phyloP scores from a whole-genome alignment of 2,113 vertebrate species.

The Dissostichus mawsoni region DNA sequence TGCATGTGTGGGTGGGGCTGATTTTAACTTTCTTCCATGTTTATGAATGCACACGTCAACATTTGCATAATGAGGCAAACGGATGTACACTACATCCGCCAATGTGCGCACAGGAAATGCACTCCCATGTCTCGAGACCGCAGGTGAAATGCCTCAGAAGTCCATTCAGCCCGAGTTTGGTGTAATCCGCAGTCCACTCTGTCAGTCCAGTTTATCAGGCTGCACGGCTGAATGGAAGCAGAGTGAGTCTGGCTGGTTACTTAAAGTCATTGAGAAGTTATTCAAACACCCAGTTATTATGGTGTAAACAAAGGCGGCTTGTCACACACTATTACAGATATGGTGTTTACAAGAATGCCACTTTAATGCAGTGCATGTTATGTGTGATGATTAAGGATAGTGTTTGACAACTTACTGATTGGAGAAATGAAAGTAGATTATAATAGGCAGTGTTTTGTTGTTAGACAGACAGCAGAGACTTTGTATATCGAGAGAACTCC shows the following conservation, averaged over 20 bases:
- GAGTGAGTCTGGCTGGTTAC: constrained; percentile 76
- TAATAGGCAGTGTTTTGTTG: constrained; percentile 57
- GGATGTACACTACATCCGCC: constrained; percentile 32
- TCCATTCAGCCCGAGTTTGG: constrained; percentile 41
- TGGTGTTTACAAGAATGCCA: constrained; percentile 79
- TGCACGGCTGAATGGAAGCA: constrained; percentile 78
- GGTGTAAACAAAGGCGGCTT: constrained; percentile 80
- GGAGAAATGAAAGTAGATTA: constrained; percentile 62
- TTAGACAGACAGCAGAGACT: constrained; percentile 40
- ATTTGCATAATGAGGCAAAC: constrained; percentile 57
- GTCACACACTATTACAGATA: constrained; percentile 79
- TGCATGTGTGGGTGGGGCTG: constrained; percentile 5
- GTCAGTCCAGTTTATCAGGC: constrained; percentile 78
- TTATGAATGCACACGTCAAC: constrained; percentile 31
- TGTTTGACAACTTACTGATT: constrained; percentile 74
- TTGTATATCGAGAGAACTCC: constrained; percentile 30
- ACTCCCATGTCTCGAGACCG: constrained; percentile 22
- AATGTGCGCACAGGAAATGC: constrained; percentile 40
- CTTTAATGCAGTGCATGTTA: constrained; percentile 72
- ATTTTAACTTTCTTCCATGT: constrained; percentile 33
- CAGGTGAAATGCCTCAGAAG: constrained; percentile 57
- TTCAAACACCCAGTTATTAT: constrained; percentile 83
- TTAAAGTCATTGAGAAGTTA: constrained; percentile 81
- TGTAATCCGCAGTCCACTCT: constrained; percentile 69
- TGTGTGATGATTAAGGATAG: constrained; percentile 69